phyloP scores from a whole-genome alignment of 2,113 vertebrate genomes.

The Speoplatyrhinus poulsoni region DNA sequence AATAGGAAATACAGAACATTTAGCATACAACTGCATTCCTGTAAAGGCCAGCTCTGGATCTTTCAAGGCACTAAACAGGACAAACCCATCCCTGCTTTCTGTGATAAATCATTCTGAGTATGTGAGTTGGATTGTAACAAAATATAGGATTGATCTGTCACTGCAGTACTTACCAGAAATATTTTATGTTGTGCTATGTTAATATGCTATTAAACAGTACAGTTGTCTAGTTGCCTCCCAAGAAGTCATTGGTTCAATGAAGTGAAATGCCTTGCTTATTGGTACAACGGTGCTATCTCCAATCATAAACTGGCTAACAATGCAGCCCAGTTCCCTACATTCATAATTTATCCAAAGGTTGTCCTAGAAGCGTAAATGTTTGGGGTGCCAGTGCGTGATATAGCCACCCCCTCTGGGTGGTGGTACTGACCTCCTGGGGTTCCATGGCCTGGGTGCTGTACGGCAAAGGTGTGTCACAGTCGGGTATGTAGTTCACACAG shows the following conservation, averaged over 20 bases:
- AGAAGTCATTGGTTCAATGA: no score
- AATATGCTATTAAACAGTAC: no score
- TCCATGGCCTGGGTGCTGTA: conserved; percentile 60
- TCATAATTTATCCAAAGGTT: no score
- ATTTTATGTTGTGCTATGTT: no score
- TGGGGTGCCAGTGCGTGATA: not conserved
- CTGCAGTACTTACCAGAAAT: no score
- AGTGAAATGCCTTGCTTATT: no score
- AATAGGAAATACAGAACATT: not conserved
- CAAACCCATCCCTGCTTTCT: not conserved
- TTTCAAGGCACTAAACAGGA: conserved; percentile 4
- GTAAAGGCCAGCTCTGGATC: not conserved
- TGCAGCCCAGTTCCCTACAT: no score
- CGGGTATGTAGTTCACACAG: conserved; percentile 82
- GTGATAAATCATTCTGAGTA: not conserved
- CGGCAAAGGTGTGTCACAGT: conserved; percentile 76
- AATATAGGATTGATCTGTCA: not conserved
- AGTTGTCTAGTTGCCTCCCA: no score
- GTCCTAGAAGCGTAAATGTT: no score
- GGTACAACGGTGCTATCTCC: no score
- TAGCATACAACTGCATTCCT: not conserved
- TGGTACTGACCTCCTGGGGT: conserved; percentile 66
- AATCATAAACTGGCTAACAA: no score
- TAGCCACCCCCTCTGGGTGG: conserved; percentile 25
- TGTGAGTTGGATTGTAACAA: not conserved